Base-by-base conservation (phyloP, 2,888 invertebrate genomes). In the Limnephilus lunatus region DNA sequence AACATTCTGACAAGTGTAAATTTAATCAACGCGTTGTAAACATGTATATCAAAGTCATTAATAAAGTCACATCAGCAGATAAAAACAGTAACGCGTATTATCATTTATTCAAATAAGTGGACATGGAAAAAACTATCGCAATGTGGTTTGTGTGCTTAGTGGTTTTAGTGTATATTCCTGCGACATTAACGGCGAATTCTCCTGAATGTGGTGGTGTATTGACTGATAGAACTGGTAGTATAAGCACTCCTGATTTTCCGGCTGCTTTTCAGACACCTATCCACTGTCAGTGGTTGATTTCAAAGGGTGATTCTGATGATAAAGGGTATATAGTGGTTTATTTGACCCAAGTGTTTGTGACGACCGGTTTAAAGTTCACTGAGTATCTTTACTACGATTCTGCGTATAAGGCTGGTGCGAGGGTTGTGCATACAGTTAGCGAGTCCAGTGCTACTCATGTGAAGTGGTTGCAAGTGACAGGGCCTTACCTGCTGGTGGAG, bases 171-270 rank as follows among this genome's bases (percentile, higher is more conserved):
- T 48, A 25, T 25, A 30, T 39, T 12, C 31, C 32, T 35, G 25
- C 83, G 19, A 14, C 83, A 3, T 83, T 25, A 14, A 11, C 83
- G 25, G 83, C 83, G 5, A 35, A 32, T 25, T 86, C 95, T 3
- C 95, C 96, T 93, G 95, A 95, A 85, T 98, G 98, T 94, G 98
- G 98, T 2, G 97, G 97, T 19, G 96, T 96, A 32, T 95, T 97
- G 87, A 97, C 97, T 85, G 97, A 96, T 11, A 96, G 97, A 7
- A 96, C 97, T 86, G 98, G 98, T 81, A 95, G 97, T 91, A 97
- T 99, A 89, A 97, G 97, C 93, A 98, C 98, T 25, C 98, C 99
- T 0, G 97, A 97, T 94, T 99, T 99, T 94, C 99, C 99, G 0
- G 96, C 96, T 92, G 96, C 97, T 39, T 99, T 98, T 95, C 96